Evolutionary conservation across 2,888 invertebrate genomes (phyloP).

Genomic region (Iphiclides podalirius): DNA sequence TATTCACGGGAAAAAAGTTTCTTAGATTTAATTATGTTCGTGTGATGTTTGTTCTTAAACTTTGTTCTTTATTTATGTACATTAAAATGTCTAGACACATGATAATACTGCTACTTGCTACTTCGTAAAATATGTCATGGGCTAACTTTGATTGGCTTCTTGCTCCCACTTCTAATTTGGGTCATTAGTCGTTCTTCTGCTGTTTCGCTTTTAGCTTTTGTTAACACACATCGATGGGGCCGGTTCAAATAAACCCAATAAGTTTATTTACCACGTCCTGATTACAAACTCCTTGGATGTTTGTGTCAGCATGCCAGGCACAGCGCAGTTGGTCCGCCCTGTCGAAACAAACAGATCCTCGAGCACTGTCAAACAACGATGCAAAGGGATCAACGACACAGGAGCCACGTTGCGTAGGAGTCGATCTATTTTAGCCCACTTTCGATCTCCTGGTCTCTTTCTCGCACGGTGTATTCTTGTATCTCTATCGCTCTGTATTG

Average conservation of each 20-base stretch:
- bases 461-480: slow-evolving; percentile 29
- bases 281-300: slow-evolving; percentile 1
- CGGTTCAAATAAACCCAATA: slow-evolving; percentile 25
- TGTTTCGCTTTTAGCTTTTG: not conserved
- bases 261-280: not conserved
- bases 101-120: no score
- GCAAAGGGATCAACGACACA: slow-evolving; percentile 72
- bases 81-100: no score
- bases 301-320: not conserved
- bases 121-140: no score
- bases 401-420: slow-evolving; percentile 66
- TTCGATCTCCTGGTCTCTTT: slow-evolving; percentile 41
- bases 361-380: slow-evolving; percentile 46
- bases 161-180: no score
- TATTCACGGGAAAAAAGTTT: no score
- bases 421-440: slow-evolving; percentile 66
- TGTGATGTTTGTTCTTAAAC: no score
- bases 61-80: no score
- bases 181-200: no score
- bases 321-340: not conserved
- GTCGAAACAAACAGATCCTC: slow-evolving; percentile 49
- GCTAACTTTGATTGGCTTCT: no score
- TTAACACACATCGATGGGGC: slow-evolving; percentile 14
- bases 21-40: no score
- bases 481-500: slow-evolving; percentile 46